Evolutionary conservation across 2,888 invertebrate species (phyloP).

Genomic region (Tupiocoris notatus): DNA sequence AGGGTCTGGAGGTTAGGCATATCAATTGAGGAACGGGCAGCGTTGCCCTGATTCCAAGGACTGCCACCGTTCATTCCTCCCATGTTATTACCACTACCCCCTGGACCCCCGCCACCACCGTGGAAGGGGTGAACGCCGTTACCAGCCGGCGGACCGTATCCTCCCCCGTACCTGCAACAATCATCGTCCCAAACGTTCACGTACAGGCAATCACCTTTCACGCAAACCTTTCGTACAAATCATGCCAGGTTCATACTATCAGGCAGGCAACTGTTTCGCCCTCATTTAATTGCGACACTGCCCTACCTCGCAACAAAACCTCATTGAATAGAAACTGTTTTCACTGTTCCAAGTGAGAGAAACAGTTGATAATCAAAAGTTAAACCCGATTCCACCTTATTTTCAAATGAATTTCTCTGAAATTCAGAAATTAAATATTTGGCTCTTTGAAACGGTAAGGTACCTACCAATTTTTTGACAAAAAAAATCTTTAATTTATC

Average conservation of each 20-base stretch:
- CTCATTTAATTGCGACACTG: constrained; percentile 51
- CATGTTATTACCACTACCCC: constrained; percentile 56
- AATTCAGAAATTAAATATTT: too few species aligned
- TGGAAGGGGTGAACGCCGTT: constrained; percentile 52
- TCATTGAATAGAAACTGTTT: too few species aligned
- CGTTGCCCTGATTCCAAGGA: constrained; percentile 60
- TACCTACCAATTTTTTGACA: too few species aligned
- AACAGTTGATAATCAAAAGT: too few species aligned
- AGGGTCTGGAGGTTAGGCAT: constrained; percentile 85
- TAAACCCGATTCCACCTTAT: too few species aligned
- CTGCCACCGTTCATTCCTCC: constrained; percentile 49
- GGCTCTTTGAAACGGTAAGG: too few species aligned
- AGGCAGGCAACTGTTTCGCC: constrained; percentile 51
- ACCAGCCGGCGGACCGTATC: constrained; percentile 53
- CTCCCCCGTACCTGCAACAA: constrained; percentile 53
- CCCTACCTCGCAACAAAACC: background rate
- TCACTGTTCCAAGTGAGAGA: too few species aligned
- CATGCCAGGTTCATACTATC: background rate
- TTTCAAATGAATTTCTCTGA: too few species aligned
- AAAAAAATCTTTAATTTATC: too few species aligned
- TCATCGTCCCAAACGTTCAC: constrained; percentile 51
- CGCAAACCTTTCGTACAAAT: background rate
- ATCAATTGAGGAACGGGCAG: constrained; percentile 59
- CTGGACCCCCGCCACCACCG: constrained; percentile 52
- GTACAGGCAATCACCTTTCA: too few species aligned